phyloP scores from a whole-genome alignment of 2,113 vertebrate species.

The Pyrgilauda ruficollis region DNA sequence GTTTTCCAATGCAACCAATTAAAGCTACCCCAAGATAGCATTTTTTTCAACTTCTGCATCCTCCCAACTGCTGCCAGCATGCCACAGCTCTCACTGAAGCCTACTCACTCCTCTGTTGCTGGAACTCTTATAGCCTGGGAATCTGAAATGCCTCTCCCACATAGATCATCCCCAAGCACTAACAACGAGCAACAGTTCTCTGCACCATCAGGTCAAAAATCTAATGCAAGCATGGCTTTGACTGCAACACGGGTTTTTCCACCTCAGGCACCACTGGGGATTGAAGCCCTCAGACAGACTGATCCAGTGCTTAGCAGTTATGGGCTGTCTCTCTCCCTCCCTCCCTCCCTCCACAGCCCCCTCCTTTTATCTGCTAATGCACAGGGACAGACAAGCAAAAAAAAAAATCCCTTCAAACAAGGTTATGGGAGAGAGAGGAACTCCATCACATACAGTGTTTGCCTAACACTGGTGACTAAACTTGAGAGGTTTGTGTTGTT shows the following conservation, averaged over 20 bases:
- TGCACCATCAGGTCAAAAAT: slow-evolving; percentile 8
- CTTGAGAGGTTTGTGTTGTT: slow-evolving; percentile 29
- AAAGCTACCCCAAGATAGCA: slow-evolving; percentile 44
- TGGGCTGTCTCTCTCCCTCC: background rate
- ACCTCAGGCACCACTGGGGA: background rate
- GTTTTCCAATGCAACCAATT: slow-evolving; percentile 58
- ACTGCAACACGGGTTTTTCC: background rate
- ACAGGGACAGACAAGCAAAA: slow-evolving; percentile 1
- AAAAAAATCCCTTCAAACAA: slow-evolving; percentile 45
- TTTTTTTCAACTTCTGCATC: slow-evolving; percentile 25
- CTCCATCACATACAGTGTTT: slow-evolving; percentile 6
- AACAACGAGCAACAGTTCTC: background rate
- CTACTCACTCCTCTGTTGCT: slow-evolving; percentile 49
- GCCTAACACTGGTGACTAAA: slow-evolving; percentile 1
- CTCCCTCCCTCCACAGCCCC: background rate
- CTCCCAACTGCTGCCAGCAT: slow-evolving; percentile 36
- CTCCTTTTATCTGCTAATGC: background rate
- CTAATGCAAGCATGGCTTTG: background rate
- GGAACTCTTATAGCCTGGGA: slow-evolving; percentile 15
- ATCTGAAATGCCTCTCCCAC: slow-evolving; percentile 46
- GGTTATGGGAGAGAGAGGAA: slow-evolving; percentile 11
- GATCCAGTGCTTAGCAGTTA: background rate
- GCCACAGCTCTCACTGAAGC: slow-evolving; percentile 40
- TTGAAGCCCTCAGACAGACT: background rate
- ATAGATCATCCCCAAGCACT: slow-evolving; percentile 1